Evolutionary conservation across 2,113 vertebrate genomes (phyloP), one percentile per base, ranked within the genome.

Genomic region (Syngnathoides biaculeatus): DNA sequence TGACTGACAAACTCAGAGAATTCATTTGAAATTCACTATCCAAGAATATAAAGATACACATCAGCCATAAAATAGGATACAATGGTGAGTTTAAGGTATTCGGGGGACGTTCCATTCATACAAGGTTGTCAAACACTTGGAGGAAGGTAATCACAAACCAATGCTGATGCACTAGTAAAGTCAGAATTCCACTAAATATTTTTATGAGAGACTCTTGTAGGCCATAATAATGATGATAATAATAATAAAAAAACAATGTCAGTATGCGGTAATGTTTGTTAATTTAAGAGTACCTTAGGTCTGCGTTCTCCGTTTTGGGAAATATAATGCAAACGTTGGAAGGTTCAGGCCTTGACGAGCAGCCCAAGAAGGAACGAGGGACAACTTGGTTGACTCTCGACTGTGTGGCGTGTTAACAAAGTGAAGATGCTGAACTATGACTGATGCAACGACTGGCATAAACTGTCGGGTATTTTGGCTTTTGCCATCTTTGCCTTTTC

Each of bases 1-100:
- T 35, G 22, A 73, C 38, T 68, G 67, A 63, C 68, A 22, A 69
- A 55, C 12, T 26, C 26, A 12, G 22, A 27, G 20, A 52, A 47
- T 47, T 19, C 2, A 19, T 20, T 20, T 20, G 4, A 19, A 47
- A 47, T 47, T 20, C 17, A 19, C 20, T 47, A 20, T 47, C 8
- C 19, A 47, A 7, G 45, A 47, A 47, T 47, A 19, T 47, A 19
- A 47, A 47, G 45, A 47, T 19, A 19, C 17, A 47, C 14, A 43
- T 35, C 3, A 12, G 52, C 24, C n/a, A 26, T 55, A 55, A 26
- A 26, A 55, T 12, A 24, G 11, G 10, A 55, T 22, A 3, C 48
- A 22, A 15, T 47, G 42, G 9, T 9, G 12, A 9, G 30, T 35
- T 5, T 35, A 35, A 6, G 30, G 30, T 35, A 35, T 35, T 35